Conservation (phyloP, 1,140 invertebrate species). For the Mercenaria mercenaria region DNA sequence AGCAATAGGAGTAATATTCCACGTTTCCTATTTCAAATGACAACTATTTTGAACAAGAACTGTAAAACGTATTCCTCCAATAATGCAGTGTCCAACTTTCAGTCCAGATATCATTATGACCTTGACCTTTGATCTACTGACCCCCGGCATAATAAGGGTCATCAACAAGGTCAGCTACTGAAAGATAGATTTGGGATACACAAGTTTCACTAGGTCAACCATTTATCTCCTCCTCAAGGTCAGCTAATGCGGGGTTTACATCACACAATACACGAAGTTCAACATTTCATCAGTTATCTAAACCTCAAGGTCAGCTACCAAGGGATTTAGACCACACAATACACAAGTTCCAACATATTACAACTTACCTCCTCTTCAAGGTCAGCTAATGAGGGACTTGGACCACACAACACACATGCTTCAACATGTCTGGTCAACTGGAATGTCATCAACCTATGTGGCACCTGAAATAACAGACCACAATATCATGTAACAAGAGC, state of each 20-base stretch:
- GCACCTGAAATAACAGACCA: constrained; percentile 88
- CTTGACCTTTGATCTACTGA: too few species aligned
- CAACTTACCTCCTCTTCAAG: constrained; percentile 88
- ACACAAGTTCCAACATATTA: constrained; percentile 91
- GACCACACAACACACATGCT: constrained; percentile 92
- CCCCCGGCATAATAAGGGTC: too few species aligned
- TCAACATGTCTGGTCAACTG: constrained; percentile 91
- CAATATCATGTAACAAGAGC: background rate
- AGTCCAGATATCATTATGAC: too few species aligned
- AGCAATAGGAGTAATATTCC: background rate
- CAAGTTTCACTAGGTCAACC: too few species aligned
- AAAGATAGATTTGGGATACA: too few species aligned
- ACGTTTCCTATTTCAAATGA: background rate
- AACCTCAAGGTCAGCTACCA: constrained; percentile 90
- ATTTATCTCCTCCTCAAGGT: too few species aligned
- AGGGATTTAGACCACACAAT: constrained; percentile 91
- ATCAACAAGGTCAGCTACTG: too few species aligned
- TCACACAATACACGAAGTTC: too few species aligned
- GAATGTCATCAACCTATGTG: constrained; percentile 92
- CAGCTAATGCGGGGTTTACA: too few species aligned
- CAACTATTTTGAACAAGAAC: background rate
- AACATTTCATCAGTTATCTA: too few species aligned
- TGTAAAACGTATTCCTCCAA: too few species aligned
- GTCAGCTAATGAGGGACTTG: constrained; percentile 90
- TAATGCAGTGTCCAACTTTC: too few species aligned